phyloP scores from a whole-genome alignment of 2,888 invertebrate genomes.

The Spilarctia lutea region DNA sequence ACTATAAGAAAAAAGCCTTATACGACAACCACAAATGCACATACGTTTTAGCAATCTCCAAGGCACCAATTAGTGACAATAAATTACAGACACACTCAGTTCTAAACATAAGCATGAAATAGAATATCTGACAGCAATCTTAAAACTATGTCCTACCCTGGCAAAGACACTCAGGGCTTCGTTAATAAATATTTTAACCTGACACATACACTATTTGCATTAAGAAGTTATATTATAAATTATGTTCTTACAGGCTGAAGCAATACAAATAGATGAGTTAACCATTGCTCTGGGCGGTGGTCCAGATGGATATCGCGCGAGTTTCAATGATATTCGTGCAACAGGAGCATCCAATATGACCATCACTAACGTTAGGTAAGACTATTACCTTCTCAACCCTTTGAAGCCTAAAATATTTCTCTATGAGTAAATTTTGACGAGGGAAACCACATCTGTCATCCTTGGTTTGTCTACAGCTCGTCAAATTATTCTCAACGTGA shows the following conservation, averaged over 20 bases:
- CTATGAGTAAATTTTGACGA: not conserved
- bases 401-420: not conserved
- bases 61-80: not conserved
- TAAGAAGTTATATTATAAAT: not conserved
- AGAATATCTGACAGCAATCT: not conserved
- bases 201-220: not conserved
- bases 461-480: not conserved
- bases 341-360: constrained; percentile 93
- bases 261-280: constrained; percentile 93
- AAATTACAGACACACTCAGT: not conserved
- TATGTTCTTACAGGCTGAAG: constrained; percentile 87
- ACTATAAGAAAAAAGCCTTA: not conserved
- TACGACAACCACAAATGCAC: not conserved
- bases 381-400: no score
- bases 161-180: not conserved
- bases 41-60: not conserved
- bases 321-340: constrained; percentile 92
- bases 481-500: not conserved
- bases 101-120: not conserved
- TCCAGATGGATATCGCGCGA: constrained; percentile 93
- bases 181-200: not conserved
- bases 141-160: not conserved
- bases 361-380: constrained; percentile 92
- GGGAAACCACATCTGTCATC: not conserved
- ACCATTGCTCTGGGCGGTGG: constrained; percentile 93